These are phyloP conservation scores for Pemphredon lugubris DNA, from an alignment of 2,888 invertebrate genomes.

Conservation along the genomic window DNA sequence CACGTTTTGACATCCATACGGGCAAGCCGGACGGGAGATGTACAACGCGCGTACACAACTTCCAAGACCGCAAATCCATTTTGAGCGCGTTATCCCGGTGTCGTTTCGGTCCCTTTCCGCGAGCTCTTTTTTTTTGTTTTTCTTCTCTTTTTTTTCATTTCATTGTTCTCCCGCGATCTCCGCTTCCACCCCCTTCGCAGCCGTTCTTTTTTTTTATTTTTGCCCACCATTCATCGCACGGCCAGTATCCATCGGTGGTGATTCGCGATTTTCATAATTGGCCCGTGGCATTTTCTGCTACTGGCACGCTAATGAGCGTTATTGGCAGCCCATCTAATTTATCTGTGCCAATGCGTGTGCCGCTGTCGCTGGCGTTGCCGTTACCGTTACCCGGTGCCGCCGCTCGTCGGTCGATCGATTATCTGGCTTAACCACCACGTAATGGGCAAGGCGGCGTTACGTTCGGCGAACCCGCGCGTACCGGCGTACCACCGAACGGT, in stretches of 20 bases:
- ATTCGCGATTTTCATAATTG: slow-evolving; percentile 61
- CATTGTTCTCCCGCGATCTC: slow-evolving; percentile 4
- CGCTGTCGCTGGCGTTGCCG: slow-evolving; percentile 44
- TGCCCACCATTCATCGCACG: background rate
- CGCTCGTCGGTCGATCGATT: slow-evolving; percentile 59
- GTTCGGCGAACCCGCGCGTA: slow-evolving; percentile 45
- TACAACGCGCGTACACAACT: slow-evolving; percentile 5
- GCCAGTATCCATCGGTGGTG: background rate
- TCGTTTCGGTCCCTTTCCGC: too few species aligned
- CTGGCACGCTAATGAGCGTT: slow-evolving; percentile 65
- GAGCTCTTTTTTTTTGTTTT: too few species aligned
- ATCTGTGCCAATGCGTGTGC: slow-evolving; percentile 55
- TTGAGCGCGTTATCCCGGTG: slow-evolving; percentile 32
- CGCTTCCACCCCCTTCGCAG: background rate
- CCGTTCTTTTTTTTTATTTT: background rate
- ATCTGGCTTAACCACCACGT: slow-evolving; percentile 65
- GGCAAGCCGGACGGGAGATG: slow-evolving; percentile 10
- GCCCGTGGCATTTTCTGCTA: slow-evolving; percentile 60
- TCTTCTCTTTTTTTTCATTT: slow-evolving; percentile 27
- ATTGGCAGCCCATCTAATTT: slow-evolving; percentile 67
- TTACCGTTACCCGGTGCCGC: slow-evolving; percentile 29
- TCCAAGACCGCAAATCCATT: slow-evolving; percentile 62
- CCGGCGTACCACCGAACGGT: slow-evolving; percentile 39
- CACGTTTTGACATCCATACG: slow-evolving; percentile 56
- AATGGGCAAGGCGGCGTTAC: slow-evolving; percentile 61